phyloP scores from a whole-genome alignment of 2,113 vertebrate genomes.

The Ivindomyrus marchei region DNA sequence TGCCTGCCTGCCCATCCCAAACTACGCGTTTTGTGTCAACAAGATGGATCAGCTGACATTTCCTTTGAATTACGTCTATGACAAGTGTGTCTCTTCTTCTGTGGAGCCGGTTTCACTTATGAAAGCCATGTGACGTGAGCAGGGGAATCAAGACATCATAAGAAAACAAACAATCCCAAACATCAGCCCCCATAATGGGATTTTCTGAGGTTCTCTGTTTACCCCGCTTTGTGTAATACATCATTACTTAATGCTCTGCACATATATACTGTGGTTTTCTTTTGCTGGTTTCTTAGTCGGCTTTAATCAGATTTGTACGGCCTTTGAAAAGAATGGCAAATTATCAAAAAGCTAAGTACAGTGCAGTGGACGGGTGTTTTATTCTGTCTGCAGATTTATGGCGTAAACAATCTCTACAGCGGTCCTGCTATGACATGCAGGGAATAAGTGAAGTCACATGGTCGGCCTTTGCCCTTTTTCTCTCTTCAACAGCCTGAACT shows the following conservation, averaged over 20 bases:
- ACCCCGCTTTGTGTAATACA: slow-evolving; percentile 5
- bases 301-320: slow-evolving; percentile 19
- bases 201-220: slow-evolving; percentile 11
- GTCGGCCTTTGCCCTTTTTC: background rate
- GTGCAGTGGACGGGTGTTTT: background rate
- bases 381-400: slow-evolving; percentile 12
- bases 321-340: slow-evolving; percentile 16
- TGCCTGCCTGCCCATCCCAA: background rate
- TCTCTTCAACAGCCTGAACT: background rate
- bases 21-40: background rate
- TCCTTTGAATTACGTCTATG: background rate
- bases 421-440: background rate
- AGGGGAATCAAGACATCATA: background rate
- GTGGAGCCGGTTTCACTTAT: background rate
- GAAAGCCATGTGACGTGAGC: background rate
- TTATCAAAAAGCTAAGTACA: slow-evolving; percentile 11
- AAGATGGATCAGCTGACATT: background rate
- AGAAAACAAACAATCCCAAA: slow-evolving; percentile 2
- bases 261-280: slow-evolving; percentile 4
- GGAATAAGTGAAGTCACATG: slow-evolving; percentile 11
- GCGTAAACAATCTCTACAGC: background rate
- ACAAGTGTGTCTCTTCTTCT: background rate
- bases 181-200: slow-evolving; percentile 4
- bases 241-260: background rate
- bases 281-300: background rate